phyloP scores from a whole-genome alignment of 2,888 invertebrate genomes.

The Pandemis heparana region DNA sequence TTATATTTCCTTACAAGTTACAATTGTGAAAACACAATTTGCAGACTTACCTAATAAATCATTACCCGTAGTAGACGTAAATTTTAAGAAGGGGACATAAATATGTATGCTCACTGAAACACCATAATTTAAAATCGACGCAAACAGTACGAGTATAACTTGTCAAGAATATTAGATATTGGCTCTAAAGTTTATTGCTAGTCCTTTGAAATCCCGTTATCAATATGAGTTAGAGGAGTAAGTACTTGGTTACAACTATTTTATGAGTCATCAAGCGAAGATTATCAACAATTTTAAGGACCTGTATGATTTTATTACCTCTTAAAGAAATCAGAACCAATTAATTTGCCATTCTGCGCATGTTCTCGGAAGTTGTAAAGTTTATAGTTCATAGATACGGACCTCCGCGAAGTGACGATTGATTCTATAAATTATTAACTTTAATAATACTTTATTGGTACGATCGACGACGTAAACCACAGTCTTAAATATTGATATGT shows the following conservation, averaged over 20 bases:
- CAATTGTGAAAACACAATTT: neutral
- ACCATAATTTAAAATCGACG: neutral
- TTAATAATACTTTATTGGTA: no score
- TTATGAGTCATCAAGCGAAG: constrained; percentile 2
- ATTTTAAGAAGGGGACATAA: neutral
- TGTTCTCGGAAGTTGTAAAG: no score
- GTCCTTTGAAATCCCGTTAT: constrained; percentile 19
- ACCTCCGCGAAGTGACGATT: no score
- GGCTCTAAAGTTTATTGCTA: constrained; percentile 15
- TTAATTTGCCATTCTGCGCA: neutral
- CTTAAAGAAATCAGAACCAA: neutral
- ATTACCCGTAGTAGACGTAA: neutral
- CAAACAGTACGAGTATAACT: neutral
- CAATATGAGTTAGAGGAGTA: constrained; percentile 4
- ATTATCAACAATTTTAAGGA: neutral
- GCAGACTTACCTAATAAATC: neutral
- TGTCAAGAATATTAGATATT: neutral
- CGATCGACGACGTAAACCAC: no score
- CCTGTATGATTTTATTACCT: neutral
- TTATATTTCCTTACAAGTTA: neutral
- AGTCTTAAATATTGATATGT: no score
- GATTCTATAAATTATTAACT: no score
- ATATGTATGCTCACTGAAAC: neutral
- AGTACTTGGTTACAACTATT: constrained; percentile 19
- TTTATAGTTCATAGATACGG: no score